These are phyloP conservation scores for Ectropis crepuscularia DNA, from an alignment of 2,888 invertebrate genomes.

Conservation along the genomic window DNA sequence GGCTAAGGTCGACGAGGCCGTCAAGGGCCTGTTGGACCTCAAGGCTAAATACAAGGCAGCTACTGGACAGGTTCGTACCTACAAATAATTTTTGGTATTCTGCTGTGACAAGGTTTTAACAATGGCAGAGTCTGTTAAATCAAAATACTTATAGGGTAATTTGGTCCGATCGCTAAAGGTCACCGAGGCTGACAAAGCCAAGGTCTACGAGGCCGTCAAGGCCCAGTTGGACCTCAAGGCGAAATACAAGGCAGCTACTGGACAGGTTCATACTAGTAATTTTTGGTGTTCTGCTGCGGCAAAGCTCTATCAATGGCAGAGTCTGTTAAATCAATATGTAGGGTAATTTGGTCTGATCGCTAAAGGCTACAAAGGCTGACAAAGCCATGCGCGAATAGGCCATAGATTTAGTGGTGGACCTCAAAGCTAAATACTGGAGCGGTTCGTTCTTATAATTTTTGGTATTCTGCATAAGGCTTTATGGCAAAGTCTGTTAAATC, in stretches of 20 bases:
- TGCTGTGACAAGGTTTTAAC: too few relatives aligned
- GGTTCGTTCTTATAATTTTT: constrained; percentile 47
- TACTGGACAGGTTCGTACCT: constrained; percentile 53
- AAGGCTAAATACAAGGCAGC: constrained; percentile 89
- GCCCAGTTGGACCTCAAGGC: constrained; percentile 87
- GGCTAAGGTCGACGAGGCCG: constrained; percentile 63
- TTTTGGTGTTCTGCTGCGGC: too few relatives aligned
- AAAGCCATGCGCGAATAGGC: constrained; percentile 79
- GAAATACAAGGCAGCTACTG: constrained; percentile 87
- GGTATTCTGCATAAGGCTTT: too few relatives aligned
- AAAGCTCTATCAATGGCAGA: constrained; percentile 34
- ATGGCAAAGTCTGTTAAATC: constrained; percentile 82
- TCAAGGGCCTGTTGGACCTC: constrained; percentile 85
- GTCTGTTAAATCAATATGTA: constrained; percentile 81
- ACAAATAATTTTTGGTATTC: too few relatives aligned
- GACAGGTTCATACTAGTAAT: constrained; percentile 56
- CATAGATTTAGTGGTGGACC: constrained; percentile 84
- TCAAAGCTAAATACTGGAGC: constrained; percentile 88
- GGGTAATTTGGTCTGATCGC: constrained; percentile 87
- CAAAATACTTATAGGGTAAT: constrained; percentile 82
- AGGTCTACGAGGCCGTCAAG: constrained; percentile 76
- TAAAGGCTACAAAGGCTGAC: constrained; percentile 87
- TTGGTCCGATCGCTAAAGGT: constrained; percentile 88
- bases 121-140: too few relatives aligned
- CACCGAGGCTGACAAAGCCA: constrained; percentile 86